Evolutionary conservation across 1,140 invertebrate species (phyloP), one percentile per base, ranked within the genome.

Genomic region (Paraescarpia echinospica): DNA sequence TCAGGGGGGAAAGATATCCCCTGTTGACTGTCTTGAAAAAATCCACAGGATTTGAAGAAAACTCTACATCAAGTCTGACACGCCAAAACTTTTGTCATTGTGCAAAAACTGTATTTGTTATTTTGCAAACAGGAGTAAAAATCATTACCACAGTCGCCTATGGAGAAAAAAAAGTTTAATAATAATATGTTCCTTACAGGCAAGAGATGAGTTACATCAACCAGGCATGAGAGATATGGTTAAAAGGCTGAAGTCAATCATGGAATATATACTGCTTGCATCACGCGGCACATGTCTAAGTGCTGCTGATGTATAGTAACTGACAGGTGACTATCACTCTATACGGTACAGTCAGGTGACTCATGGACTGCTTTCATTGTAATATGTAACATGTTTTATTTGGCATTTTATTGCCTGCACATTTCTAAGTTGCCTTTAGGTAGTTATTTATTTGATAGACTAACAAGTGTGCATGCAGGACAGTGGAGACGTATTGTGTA

Each of bases 261-360:
- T 51, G 34, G 31, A 92, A 41, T 6, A 92, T 91, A n/a, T 92
- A 89, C 35, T 77, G 35, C 34, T 31, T 34, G n/a, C 34, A 33
- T 14, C 22, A 18, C 14, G 90, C 34, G 34, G 8, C 90, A 35
- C 34, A 91, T 41, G 90, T 34, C n/a, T 77, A 31, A 77, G 59
- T 77, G 27, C 59, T 4, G 59, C 59, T 77, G 59, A 77, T 27
- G 59, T 31, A 77, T 77, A 77, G 2, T 77, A 77, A 77, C 59
- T 77, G 59, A 77, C 59, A 77, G 59, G 59, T 77, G 9, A 77
- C 59, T 77, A 77, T 77, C 2, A 27, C 22, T 41, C 41, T 12
- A 41, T 41, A 41, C 4, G 41, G 41, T 41, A 77, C 59, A 77
- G 27, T 77, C 59, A 77, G 59, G 59, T 77, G 59, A 77, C 59